phyloP scores from a whole-genome alignment of 2,888 invertebrate genomes.

The Ophion slaviceki region DNA sequence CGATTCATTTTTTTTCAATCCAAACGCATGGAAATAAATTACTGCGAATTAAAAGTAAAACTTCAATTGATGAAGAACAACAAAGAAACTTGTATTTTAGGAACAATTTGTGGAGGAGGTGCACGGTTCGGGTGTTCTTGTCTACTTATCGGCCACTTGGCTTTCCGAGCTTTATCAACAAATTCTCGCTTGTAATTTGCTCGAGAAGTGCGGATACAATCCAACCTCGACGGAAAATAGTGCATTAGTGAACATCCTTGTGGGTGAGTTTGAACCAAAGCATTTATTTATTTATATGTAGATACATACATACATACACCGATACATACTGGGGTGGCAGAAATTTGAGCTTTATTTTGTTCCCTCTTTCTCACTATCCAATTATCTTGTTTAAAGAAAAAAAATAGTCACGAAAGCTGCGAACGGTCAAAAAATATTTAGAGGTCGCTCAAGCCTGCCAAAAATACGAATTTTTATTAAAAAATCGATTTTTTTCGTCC shows the following conservation, averaged over 20 bases:
- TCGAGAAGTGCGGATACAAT: constrained; percentile 89
- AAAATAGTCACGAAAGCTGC: too few relatives aligned
- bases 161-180: constrained; percentile 96
- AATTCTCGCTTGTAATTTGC: constrained; percentile 89
- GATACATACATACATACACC: too few relatives aligned
- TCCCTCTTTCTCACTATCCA: too few relatives aligned
- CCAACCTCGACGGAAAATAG: constrained; percentile 85
- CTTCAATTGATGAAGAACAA: background rate
- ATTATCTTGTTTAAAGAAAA: too few relatives aligned
- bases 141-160: constrained; percentile 97
- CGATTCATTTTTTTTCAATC: background rate
- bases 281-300: too few relatives aligned
- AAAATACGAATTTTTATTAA: too few relatives aligned
- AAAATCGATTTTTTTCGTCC: too few relatives aligned
- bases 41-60: background rate
- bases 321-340: too few relatives aligned
- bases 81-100: constrained; percentile 81
- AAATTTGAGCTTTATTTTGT: too few relatives aligned
- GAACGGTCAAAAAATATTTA: too few relatives aligned
- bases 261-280: constrained; percentile 85
- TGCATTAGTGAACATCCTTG: constrained; percentile 90
- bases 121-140: constrained; percentile 95
- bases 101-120: constrained; percentile 96
- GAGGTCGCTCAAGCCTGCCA: too few relatives aligned
- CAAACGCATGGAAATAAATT: background rate